Base-by-base conservation (phyloP, 2,113 vertebrate species). In the Cyanoramphus novaezelandiae region DNA sequence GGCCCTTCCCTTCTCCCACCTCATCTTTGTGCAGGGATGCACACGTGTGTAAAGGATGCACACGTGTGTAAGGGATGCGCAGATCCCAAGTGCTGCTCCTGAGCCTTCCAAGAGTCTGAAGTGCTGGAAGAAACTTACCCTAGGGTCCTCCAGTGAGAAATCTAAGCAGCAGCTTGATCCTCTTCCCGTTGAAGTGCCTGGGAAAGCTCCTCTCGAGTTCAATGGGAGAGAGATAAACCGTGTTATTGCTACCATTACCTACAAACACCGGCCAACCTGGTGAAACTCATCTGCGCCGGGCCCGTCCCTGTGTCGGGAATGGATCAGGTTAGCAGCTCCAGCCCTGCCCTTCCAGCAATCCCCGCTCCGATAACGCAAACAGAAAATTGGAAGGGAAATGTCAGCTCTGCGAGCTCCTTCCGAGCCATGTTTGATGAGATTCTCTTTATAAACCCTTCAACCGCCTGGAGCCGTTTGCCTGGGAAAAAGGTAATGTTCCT, bases 381-480 rank as follows among this genome's bases (percentile, higher is more conserved):
- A 90, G 96, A 88, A 77, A 83, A 68, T 53, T 70, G 92, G 97
- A 85, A 96, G 93, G 95, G 90, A 92, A 96, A 95, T 67, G 94
- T 95, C 94, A 39, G 93, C 92, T 57, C 35, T 3, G 79, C 52
- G 68, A 90, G 90, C 67, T 79, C 83, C 35, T 70, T 94, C 92
- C 76, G 95, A 89, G 77, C 94, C 95, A 91, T 10, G 25, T 89
- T 87, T 93, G 95, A 94, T 96, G 96, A 92, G 96, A 97, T 39
- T 49, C 94, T 97, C 97, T 90, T 92, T 81, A 71, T 82, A 97
- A 97, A 96, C 90, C 92, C 78, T 88, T 57, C 80, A 94, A 95
- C 83, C 62, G 90, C 95, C 92, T 62, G 75, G 28, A 93, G 92
- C 88, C 86, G 13, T 64, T 89, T 39, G 43, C 90, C 81, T 63